These are phyloP conservation scores for Neolamprologus falcicula DNA, from an alignment of 2,113 vertebrate genomes.

Conservation along the genomic window DNA sequence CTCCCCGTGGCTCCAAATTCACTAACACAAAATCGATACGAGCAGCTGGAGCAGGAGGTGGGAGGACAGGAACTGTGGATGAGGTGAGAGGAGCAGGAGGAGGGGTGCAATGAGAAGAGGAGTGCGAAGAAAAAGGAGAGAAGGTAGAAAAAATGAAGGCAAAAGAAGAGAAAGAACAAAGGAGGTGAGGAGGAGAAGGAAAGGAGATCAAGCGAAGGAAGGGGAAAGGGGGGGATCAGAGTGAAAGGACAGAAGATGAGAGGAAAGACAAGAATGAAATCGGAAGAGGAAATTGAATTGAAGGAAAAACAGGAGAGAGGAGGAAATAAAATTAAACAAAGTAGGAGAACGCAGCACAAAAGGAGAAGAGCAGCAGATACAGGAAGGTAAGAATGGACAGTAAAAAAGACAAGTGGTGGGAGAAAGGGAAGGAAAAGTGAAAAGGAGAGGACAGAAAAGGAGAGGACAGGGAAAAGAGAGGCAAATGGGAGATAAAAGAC, in stretches of 20 bases:
- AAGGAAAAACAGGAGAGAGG: neutral
- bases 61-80: conserved; percentile 42
- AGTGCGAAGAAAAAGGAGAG: neutral
- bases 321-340: neutral
- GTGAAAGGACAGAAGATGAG: neutral
- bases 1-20: conserved; percentile 19
- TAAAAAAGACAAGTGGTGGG: neutral
- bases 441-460: neutral
- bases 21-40: conserved; percentile 52
- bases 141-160: neutral
- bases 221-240: neutral
- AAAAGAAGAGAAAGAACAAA: neutral
- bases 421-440: neutral
- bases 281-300: neutral
- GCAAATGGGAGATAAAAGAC: neutral
- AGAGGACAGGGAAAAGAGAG: neutral
- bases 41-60: conserved; percentile 55
- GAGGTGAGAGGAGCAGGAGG: conserved; percentile 6
- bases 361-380: neutral
- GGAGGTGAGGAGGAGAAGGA: neutral
- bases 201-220: neutral
- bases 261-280: neutral
- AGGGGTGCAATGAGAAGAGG: neutral
- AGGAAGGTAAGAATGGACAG: neutral
- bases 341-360: neutral